phyloP scores from a whole-genome alignment of 2,888 invertebrate genomes.

The Tetheella fluctuosa region DNA sequence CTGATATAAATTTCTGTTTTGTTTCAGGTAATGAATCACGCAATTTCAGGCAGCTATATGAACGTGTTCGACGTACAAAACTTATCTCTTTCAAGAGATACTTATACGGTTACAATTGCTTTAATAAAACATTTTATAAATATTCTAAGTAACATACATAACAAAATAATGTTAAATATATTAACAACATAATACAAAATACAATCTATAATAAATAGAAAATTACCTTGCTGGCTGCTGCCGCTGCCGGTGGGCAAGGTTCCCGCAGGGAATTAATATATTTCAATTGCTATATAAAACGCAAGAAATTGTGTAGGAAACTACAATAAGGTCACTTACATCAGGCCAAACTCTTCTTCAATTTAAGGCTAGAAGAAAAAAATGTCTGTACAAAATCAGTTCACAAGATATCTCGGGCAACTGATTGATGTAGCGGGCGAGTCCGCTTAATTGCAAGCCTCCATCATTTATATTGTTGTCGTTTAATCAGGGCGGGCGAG shows the following conservation, averaged over 20 bases:
- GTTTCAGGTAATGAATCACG: not conserved
- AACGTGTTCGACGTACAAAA: too few relatives aligned
- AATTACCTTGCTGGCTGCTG: too few relatives aligned
- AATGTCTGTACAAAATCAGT: conserved; percentile 58
- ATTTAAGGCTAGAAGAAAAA: conserved; percentile 25
- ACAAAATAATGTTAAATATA: too few relatives aligned
- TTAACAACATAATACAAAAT: too few relatives aligned
- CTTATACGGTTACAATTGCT: too few relatives aligned
- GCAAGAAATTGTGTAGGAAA: not conserved
- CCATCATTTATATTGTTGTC: conserved; percentile 72
- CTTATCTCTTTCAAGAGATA: too few relatives aligned
- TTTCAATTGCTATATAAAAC: not conserved
- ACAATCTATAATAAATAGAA: too few relatives aligned
- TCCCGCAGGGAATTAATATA: too few relatives aligned
- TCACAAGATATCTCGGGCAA: conserved; percentile 45
- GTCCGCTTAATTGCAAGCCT: conserved; percentile 62
- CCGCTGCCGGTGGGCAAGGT: too few relatives aligned
- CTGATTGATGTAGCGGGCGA: conserved; percentile 64
- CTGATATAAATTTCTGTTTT: not conserved
- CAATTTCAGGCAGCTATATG: not conserved
- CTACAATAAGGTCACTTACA: not conserved
- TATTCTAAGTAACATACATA: too few relatives aligned
- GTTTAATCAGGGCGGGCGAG: conserved; percentile 57
- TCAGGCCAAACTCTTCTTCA: not conserved
- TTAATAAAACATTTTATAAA: too few relatives aligned